phyloP scores from a whole-genome alignment of 2,888 invertebrate species.

The Atethmia centrago region DNA sequence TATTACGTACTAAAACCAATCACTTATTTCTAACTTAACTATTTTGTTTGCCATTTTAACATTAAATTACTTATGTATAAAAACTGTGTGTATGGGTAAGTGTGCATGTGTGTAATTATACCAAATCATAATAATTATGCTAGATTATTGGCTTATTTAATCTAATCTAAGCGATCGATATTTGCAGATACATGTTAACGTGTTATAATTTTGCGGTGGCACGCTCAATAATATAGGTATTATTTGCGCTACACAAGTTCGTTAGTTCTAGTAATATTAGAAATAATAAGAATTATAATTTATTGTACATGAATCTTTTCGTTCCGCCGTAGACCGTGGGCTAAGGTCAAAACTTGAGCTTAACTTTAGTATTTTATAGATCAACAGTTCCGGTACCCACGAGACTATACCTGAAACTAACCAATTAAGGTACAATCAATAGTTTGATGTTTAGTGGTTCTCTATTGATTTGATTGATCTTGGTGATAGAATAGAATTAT shows the following conservation, averaged over 20 bases:
- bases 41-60: too few species aligned
- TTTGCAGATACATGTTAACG: too few species aligned
- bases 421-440: background rate
- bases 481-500: background rate
- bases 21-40: too few species aligned
- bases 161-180: too few species aligned
- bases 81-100: too few species aligned
- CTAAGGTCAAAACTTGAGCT: background rate
- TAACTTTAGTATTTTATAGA: constrained; percentile 1
- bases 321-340: background rate
- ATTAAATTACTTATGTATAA: too few species aligned
- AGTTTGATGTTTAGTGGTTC: too few species aligned
- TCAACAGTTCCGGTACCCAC: background rate
- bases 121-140: too few species aligned
- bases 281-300: background rate
- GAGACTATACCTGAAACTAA: background rate
- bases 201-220: background rate
- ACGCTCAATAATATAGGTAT: background rate
- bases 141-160: too few species aligned
- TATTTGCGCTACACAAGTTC: background rate
- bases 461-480: too few species aligned
- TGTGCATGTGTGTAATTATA: too few species aligned
- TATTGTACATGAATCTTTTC: background rate
- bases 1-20: too few species aligned
- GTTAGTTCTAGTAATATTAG: background rate